Base-by-base conservation (phyloP, 2,113 vertebrate genomes). In the Paratilapia polleni region DNA sequence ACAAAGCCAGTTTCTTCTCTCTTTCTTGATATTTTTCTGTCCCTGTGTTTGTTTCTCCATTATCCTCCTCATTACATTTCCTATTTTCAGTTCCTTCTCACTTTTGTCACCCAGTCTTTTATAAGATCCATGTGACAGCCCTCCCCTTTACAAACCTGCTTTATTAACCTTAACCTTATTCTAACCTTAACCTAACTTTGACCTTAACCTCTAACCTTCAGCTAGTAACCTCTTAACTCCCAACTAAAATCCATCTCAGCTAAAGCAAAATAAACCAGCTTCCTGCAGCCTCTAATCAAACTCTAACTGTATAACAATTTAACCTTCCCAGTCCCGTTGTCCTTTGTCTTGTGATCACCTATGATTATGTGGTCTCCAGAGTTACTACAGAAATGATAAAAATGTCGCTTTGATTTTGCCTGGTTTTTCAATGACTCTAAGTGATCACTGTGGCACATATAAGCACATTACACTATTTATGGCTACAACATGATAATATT, bases 161-260 rank as follows among this genome's bases (percentile, higher is more conserved):
- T 96, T 94, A 96, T 96, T 94, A 95, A 94, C 96, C 91, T 90
- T 92, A 88, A 93, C 91, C 87, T 92, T 61, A 89, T 52, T 80
- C 95, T 96, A 96, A 97, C 94, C 93, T 88, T 87, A 94, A 96
- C 90, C 94, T 96, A 95, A 97, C 81, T 91, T 82, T 88, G 47
- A 91, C 92, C 89, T 88, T 83, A 90, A 94, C 96, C 95, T 96
- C 91, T 91, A 91, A 93, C 82, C 92, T 84, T 93, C 94, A 95
- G 95, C 93, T 93, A 92, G 91, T 94, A 75, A 84, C 82, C 89
- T 90, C 77, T 83, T 75, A 90, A 92, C 87, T 81, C 88, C 86
- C 10, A 20, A 91, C 92, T 90, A 92, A 92, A 90, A 94, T 92
- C 91, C 89, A 89, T 87, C 56, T 80, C 28, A 77, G 83, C 88